Base-by-base conservation (phyloP, 2,888 invertebrate genomes). In the Zygothrica quintamaculata region DNA sequence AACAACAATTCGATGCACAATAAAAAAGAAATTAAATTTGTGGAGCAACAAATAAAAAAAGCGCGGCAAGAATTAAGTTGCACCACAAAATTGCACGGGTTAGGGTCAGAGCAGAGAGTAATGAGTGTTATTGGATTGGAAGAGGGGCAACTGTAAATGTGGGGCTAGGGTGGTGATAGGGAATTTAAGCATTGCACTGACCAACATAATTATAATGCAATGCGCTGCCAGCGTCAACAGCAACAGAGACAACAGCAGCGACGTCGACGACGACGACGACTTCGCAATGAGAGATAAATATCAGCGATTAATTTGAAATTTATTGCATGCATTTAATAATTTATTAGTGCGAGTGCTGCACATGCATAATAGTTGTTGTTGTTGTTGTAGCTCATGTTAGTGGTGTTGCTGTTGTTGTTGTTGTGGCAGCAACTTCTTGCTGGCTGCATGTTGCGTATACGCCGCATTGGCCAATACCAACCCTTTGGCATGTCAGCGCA, bases 301-400 rank as follows among this genome's bases (percentile, higher is more conserved):
- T 88, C 88, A 88, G 77, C 88, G 88, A 88, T 88, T 88, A 88
- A 88, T 88, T 88, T 88, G 84, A 88, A 87, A 88, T 88, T 88
- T 88, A 88, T 88, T 88, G 87, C 82, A 51, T 77, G 87, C 72
- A 77, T 81, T 88, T 87, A 87, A 88, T 88, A 88, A 88, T 88
- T 88, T 88, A 88, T 88, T 88, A 88, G 88, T 73, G 70, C 61
- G 65, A 65, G 84, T 29, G 58, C 61, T 46, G 36, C 43, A 29
- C 36, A 48, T 33, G 50, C 62, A 60, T 65, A 44, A 55, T 65
- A 58, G 52, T 57, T 65, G 66, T 50, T 72, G 40, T 46, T 72
- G 61, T 53, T 58, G 60, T 57, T 71, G 37, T 12, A 18, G n/a
- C 16, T 22, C 22, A 58, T 40, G 40, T 11, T 40, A n/a, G 5